Base-by-base conservation (phyloP, 2,888 invertebrate species). In the Proisotoma minuta region DNA sequence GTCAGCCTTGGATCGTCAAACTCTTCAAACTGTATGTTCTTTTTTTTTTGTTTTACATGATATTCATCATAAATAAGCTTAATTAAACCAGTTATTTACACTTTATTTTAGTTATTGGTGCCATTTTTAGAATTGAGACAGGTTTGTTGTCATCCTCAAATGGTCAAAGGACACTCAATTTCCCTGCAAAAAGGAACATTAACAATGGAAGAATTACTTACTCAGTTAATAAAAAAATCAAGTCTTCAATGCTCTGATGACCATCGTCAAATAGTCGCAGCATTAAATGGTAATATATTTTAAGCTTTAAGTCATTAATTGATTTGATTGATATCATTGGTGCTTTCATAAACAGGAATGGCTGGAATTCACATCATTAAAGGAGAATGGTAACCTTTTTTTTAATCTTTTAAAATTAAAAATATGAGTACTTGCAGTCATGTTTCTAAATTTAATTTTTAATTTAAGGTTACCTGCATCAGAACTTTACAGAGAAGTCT, bases 91-190 rank as follows among this genome's bases (percentile, higher is more conserved):
- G 8, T 51, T 24, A 57, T 62, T 71, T 47, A 76, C 76, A n/a
- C n/a, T n/a, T 47, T 18, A 12, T 12, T 54, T 22, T 73, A 82
- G 81, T 70, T 88, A 54, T 75, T 88, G 73, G 79, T 79, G 50
- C 88, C 88, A 0, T 78, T 89, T 60, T 76, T 84, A 56, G 80
- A 82, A 57, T 78, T 89, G 60, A 81, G 88, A 0, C 86, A 87
- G 77, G 85, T 86, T 1, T 88, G 88, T 75, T 84, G 84, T 12
- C 84, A 87, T 76, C 87, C 88, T 0, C 84, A 84, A 75, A 81
- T 84, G 59, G 82, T 82, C 2, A 77, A 81, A 65, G 82, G 83
- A 5, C 79, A 81, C 56, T 82, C 83, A 74, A 75, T 83, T 59
- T 78, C 81, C 0, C 77, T 82, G 5, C 79, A 78, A 29, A 78